Evolutionary conservation across 2,113 vertebrate species (phyloP).

Genomic region (Grammomys surdaster): DNA sequence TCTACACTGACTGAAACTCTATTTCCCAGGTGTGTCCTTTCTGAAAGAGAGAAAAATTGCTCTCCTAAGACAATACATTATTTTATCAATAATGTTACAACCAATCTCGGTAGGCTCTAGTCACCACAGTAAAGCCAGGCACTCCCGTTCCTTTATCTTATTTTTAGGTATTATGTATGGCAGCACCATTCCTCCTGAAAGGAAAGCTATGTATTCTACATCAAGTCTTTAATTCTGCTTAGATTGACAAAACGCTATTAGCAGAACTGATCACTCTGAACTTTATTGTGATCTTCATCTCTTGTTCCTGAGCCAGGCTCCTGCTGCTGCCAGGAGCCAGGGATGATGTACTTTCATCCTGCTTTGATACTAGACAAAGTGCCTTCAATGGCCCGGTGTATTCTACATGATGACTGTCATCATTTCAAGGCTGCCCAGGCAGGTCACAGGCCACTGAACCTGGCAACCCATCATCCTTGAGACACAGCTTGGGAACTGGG

Average conservation of each 20-base stretch:
- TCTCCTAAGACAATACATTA: neutral
- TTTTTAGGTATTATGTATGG: neutral
- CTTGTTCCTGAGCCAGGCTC: constrained; percentile 2
- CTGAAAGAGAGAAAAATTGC: neutral
- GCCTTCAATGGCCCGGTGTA: neutral
- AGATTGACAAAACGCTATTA: neutral
- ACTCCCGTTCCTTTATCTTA: neutral
- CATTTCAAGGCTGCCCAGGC: neutral
- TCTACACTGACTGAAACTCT: neutral
- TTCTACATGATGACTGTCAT: neutral
- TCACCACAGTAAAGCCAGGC: neutral
- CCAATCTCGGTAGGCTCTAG: neutral
- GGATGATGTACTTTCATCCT: neutral
- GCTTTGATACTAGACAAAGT: neutral
- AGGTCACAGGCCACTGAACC: constrained; percentile 14
- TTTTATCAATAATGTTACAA: neutral
- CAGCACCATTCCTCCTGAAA: neutral
- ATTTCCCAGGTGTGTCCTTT: neutral
- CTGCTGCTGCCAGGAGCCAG: neutral
- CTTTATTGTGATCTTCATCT: neutral
- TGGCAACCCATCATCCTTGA: neutral
- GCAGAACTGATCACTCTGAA: neutral
- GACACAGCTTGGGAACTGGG: neutral
- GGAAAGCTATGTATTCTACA: neutral
- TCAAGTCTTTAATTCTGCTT: neutral